Conservation (phyloP, 2,113 vertebrate genomes). For the Trochalopteron elliotii region DNA sequence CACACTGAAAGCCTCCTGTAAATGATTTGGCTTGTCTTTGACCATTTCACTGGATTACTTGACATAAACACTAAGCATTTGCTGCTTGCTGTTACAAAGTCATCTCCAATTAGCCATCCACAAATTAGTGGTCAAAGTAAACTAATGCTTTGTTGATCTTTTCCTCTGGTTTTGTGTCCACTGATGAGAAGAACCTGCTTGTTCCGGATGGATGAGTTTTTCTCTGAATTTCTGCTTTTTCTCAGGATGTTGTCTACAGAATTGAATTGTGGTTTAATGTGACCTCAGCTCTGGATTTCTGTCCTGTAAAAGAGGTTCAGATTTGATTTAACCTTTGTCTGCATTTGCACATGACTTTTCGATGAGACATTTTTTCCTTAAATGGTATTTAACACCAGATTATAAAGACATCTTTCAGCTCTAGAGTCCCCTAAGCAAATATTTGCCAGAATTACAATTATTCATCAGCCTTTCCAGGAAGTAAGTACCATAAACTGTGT, state of each 20-base stretch:
- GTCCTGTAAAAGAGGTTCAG: background rate
- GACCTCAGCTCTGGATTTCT: background rate
- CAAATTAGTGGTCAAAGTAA: slow-evolving; percentile 17
- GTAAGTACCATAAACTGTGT: background rate
- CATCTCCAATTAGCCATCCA: slow-evolving; percentile 13
- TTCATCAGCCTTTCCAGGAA: background rate
- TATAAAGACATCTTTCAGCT: background rate
- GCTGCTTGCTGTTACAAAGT: background rate
- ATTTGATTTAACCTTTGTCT: background rate
- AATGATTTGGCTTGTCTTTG: slow-evolving; percentile 5
- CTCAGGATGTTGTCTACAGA: background rate
- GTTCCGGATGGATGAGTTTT: slow-evolving; percentile 13
- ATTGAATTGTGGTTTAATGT: background rate
- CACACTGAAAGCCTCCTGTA: background rate
- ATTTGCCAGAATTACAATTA: background rate
- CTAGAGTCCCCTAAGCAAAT: background rate
- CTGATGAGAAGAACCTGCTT: slow-evolving; percentile 27
- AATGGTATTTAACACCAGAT: background rate
- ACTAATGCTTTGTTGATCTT: background rate
- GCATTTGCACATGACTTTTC: background rate
- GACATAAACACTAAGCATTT: background rate
- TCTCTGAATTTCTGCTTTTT: slow-evolving; percentile 7
- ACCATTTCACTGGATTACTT: background rate
- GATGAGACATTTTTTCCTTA: background rate
- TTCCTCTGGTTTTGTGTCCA: background rate